Percentiles rank a stretch among this genome's conserved stretches.
phyloP scores from a whole-genome alignment of 2,113 vertebrate genomes.

The Colinus virginianus region DNA sequence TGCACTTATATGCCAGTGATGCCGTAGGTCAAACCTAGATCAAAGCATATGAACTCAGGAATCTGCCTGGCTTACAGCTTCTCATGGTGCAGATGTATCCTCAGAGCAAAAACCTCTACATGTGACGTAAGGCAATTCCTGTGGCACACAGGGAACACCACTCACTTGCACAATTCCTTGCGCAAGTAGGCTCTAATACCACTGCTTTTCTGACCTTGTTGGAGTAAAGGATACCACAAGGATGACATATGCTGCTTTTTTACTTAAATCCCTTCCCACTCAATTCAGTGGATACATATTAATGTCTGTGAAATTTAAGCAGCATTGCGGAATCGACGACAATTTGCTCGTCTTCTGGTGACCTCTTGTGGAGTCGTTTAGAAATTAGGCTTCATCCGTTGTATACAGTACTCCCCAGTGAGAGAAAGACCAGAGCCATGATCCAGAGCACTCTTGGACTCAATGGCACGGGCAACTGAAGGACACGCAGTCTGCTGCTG shows the following conservation, averaged over 20 bases:
- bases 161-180: background rate
- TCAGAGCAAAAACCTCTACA: background rate
- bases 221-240: background rate
- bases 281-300: background rate
- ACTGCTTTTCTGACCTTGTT: background rate
- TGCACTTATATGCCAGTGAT: background rate
- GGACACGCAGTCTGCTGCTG: fast-evolving
- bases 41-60: background rate
- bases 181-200: background rate
- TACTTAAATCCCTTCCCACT: background rate
- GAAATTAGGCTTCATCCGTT: background rate
- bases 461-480: background rate
- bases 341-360: constrained; percentile 49
- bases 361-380: constrained; percentile 65
- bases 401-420: background rate
- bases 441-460: background rate
- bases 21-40: background rate
- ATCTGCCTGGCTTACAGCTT: background rate
- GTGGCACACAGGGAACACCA: background rate
- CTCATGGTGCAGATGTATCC: fast-evolving
- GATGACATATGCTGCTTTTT: background rate
- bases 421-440: background rate
- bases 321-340: constrained; percentile 7
- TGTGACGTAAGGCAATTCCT: background rate
- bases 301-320: constrained; percentile 9